phyloP scores from a whole-genome alignment of 1,140 invertebrate species.

The Drosophila bocqueti region DNA sequence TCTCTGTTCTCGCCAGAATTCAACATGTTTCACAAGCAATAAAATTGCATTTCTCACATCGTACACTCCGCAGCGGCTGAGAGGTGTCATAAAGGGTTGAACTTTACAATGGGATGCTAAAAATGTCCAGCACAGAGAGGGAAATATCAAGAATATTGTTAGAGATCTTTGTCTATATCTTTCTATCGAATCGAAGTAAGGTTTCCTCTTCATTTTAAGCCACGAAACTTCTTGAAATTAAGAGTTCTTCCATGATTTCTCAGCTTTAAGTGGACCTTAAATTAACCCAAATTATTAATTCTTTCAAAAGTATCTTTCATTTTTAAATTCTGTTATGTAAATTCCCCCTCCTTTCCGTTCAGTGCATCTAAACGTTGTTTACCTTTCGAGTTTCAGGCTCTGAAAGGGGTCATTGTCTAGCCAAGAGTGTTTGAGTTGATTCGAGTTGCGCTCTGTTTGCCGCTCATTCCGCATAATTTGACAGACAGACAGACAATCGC shows the following conservation, averaged over 20 bases:
- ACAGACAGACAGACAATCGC: conserved; percentile 72
- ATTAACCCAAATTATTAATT: neutral
- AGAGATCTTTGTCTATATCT: neutral
- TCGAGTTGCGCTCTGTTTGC: conserved; percentile 30
- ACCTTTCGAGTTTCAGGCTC: conserved; percentile 20
- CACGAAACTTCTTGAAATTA: too few relatives aligned
- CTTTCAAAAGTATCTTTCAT: neutral
- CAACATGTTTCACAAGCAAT: conserved; percentile 82
- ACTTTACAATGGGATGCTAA: conserved; percentile 74
- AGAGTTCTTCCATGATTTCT: neutral
- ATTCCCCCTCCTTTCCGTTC: neutral
- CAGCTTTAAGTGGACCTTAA: neutral
- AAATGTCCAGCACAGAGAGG: conserved; percentile 34
- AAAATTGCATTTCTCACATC: conserved; percentile 83
- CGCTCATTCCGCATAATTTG: conserved; percentile 75
- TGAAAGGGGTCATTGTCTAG: conserved; percentile 55
- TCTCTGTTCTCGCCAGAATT: conserved; percentile 65
- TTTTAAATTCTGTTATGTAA: neutral
- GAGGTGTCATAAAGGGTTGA: conserved; percentile 63
- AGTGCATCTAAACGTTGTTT: conserved; percentile 34
- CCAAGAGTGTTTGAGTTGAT: conserved; percentile 29
- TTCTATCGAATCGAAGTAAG: neutral
- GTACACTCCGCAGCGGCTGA: conserved; percentile 25
- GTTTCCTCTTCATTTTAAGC: too few relatives aligned
- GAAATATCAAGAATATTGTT: neutral